Conservation (phyloP, 2,113 vertebrate species). For the Chionis minor region DNA sequence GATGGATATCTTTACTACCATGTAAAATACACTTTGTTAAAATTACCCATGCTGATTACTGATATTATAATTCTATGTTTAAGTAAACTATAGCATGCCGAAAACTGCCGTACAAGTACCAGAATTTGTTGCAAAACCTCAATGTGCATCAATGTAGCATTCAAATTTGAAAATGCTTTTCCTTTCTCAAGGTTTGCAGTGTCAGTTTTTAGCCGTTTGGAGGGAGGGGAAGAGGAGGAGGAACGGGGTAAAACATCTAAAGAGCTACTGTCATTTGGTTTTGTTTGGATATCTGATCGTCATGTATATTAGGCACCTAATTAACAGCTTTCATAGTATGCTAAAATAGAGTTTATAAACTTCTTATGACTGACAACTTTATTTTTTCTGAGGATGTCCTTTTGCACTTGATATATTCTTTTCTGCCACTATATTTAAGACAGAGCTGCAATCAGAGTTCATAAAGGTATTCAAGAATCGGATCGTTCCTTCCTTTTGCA, state of each 20-base stretch:
- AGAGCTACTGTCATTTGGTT: neutral
- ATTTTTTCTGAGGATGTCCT: neutral
- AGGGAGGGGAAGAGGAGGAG: neutral
- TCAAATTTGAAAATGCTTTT: neutral
- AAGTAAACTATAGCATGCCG: neutral
- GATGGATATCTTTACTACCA: neutral
- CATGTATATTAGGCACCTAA: neutral
- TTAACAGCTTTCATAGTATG: neutral
- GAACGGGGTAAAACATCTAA: neutral
- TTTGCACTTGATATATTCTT: neutral
- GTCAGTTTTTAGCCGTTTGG: neutral
- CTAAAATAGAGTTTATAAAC: neutral
- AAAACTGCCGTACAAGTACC: neutral
- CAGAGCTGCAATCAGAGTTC: neutral
- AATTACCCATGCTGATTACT: neutral
- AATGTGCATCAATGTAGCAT: fast-evolving
- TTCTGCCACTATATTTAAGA: neutral
- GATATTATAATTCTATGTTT: neutral
- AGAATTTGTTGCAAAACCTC: neutral
- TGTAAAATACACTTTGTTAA: neutral
- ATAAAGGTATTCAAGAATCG: neutral
- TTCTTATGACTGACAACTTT: neutral
- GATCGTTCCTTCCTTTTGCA: neutral
- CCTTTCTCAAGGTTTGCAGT: neutral
- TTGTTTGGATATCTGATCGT: neutral